Base-by-base conservation (phyloP, 2,888 invertebrate species). In the Proisotoma minuta region DNA sequence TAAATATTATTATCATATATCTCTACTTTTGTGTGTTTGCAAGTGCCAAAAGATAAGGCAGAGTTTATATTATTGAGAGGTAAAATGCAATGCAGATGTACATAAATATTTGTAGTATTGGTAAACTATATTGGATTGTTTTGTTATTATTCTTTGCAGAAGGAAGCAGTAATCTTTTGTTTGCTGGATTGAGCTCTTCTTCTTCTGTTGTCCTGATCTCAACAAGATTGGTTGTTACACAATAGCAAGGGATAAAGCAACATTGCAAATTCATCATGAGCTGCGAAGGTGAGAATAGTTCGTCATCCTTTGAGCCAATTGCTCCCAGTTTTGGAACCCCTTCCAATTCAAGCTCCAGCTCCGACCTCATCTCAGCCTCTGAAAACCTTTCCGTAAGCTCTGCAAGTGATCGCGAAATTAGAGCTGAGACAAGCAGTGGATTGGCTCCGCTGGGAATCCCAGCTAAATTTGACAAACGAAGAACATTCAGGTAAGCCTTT, bases 401-500 rank as follows among this genome's bases (percentile, higher is more conserved):
- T 28, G 43, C 60, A 4, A 48, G 28, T 20, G 60, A 49, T 52
- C 50, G 53, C n/a, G 59, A 53, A 20, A 27, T 34, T n/a, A 4
- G 18, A 58, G 60, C 60, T 2, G 59, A 58, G 51, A 60, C 58
- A 15, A 56, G 52, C 0, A 24, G 63, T 15, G 65, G 63, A 27
- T 66, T 66, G 18, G 63, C 62, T 28, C 67, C 67, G 1, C 43
- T 65, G 20, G 69, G 68, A 48, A 52, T 66, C 34, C 67, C 67
- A 8, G 63, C 63, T 8, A 65, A 62, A 54, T 24, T 57, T 23
- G 70, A 70, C 40, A 70, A 70, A 59, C 24, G 70, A 49, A 34
- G 70, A 28, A 70, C 67, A 22, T 70, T 70, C 59, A 65, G 70
- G 70, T 70, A 58, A 22, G 27, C n/a, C n/a, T n/a, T n/a, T n/a